Base-by-base conservation (phyloP, 2,113 vertebrate species). In the Tapirus terrestris region DNA sequence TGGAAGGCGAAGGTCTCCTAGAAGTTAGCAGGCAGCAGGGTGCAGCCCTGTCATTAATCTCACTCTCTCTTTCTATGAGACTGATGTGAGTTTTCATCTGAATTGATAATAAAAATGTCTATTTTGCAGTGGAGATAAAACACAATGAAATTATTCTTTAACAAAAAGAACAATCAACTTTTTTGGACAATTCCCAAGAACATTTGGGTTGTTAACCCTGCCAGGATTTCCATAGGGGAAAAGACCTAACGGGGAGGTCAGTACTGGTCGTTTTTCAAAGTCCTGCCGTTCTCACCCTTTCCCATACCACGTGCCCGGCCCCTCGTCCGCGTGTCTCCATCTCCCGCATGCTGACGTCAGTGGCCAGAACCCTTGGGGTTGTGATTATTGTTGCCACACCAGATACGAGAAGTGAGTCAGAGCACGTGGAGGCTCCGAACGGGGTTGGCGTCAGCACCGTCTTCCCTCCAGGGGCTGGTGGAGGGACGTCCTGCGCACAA, bases 1-100 rank as follows among this genome's bases (percentile, higher is more conserved):
- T 76, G 45, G 43, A 67, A 43, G 36, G 72, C 1, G 1, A 20
- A 14, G 12, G 0, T 11, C n/a, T 53, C 31, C 70, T 1, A 2
- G 33, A 51, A 0, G 3, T 6, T 8, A 27, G 5, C 20, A 1
- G 20, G 39, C 61, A 23, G 2, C 48, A 33, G 8, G 18, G 67
- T 4, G 6, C 23, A 13, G 11, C 61, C 14, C 0, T 3, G 2
- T 10, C 36, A 5, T 17, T 33, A 20, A 5, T 31, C 33, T 53
- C 17, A 2, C 21, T 21, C 0, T 21, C 0, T 56, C 20, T 33
- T 17, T n/a, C 80, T 25, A 0, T 3, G 65, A 85, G 1, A 8
- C 67, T 43, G 14, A 0, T 3, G 18, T 51, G 45, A 5, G 21
- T 43, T 68, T 89, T 36, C 27, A 0, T 31, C 53, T 48, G 73